Evolutionary conservation across 2,797 vertebrate genomes (phyloP).

Genomic region (Macropodus opercularis): DNA sequence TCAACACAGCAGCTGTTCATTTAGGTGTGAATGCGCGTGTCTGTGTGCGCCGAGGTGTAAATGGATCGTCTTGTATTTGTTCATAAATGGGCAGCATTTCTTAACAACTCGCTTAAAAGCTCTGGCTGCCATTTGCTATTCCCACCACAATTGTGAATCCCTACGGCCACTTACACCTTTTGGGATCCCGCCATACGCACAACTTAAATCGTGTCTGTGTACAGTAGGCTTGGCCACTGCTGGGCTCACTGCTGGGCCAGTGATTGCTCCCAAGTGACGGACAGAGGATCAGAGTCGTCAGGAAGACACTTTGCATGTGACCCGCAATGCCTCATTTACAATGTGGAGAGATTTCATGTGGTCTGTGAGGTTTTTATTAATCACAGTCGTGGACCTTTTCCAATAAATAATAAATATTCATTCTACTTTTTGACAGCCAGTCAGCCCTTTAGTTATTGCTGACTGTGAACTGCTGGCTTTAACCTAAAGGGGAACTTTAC

Average conservation of each 20-base stretch:
- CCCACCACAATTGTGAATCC: slow-evolving; percentile 11
- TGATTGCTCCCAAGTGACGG: slow-evolving; percentile 33
- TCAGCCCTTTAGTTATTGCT: slow-evolving; percentile 19
- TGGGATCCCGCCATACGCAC: slow-evolving; percentile 5
- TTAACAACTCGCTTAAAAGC: slow-evolving; percentile 30
- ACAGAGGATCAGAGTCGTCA: slow-evolving; percentile 31
- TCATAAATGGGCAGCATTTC: slow-evolving; percentile 7
- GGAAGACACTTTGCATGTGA: too few species aligned
- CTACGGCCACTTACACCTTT: background rate
- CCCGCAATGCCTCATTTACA: slow-evolving; percentile 13
- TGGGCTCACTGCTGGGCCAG: slow-evolving; percentile 33
- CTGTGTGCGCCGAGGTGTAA: slow-evolving; percentile 20
- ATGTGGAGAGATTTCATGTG: slow-evolving; percentile 5
- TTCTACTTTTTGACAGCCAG: slow-evolving; percentile 21
- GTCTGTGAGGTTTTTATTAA: slow-evolving; percentile 22
- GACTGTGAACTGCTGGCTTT: slow-evolving; percentile 20
- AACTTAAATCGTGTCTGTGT: background rate
- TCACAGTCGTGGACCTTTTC: slow-evolving; percentile 2
- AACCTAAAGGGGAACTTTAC: slow-evolving; percentile 7
- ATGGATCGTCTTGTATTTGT: slow-evolving; percentile 8
- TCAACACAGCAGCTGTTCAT: slow-evolving; percentile 68
- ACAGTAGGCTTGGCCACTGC: slow-evolving; percentile 7
- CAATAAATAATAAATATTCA: slow-evolving; percentile 25
- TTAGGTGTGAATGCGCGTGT: slow-evolving; percentile 27
- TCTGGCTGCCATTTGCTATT: slow-evolving; percentile 1